Percentiles rank a stretch among this genome's conserved stretches.
Evolutionary conservation across 2,888 invertebrate genomes (phyloP).

Genomic region (Phortica okadai): DNA sequence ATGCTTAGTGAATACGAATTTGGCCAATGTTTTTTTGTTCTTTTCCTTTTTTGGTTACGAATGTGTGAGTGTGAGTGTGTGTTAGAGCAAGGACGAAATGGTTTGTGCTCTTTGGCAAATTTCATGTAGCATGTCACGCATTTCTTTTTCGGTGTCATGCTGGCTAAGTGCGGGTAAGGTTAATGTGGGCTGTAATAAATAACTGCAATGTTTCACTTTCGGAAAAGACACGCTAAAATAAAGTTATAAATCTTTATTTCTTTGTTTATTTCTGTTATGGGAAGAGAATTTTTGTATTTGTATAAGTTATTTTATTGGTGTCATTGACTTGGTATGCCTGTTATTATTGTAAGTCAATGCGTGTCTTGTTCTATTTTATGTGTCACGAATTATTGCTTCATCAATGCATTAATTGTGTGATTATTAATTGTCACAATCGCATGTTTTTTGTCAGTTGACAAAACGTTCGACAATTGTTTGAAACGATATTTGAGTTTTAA

Average conservation of each 20-base stretch:
- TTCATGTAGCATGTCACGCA: not conserved
- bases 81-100: too few species aligned
- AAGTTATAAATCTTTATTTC: constrained; percentile 15
- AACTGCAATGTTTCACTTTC: constrained; percentile 25
- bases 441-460: too few species aligned
- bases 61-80: not conserved
- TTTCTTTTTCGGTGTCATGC: constrained; percentile 18
- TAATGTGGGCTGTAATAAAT: constrained; percentile 24
- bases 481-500: too few species aligned
- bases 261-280: not conserved
- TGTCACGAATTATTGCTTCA: too few species aligned
- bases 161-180: constrained; percentile 16
- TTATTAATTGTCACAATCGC: too few species aligned
- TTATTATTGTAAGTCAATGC: too few species aligned
- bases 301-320: too few species aligned
- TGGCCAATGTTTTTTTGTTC: constrained; percentile 44
- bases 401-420: too few species aligned
- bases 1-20: constrained; percentile 68
- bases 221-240: constrained; percentile 1
- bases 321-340: too few species aligned
- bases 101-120: not conserved
- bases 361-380: too few species aligned
- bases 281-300: not conserved
- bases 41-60: not conserved
- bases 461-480: too few species aligned